Percentiles rank a stretch among this genome's conserved stretches.
These are phyloP conservation scores for Eulemur mongoz DNA, from an alignment of 2,797 vertebrate genomes.

Conservation along the genomic window DNA sequence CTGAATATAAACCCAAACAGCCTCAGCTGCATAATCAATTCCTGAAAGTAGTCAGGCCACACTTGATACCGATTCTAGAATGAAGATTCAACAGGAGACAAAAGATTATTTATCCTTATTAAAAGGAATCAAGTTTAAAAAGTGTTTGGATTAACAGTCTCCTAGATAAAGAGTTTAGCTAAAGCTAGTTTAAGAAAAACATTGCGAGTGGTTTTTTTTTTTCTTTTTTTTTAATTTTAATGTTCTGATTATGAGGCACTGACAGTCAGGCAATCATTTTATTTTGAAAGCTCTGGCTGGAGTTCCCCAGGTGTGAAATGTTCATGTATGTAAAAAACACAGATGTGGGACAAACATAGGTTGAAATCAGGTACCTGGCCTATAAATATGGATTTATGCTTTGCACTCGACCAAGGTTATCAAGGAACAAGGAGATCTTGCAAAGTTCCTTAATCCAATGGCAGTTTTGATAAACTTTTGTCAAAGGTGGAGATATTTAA, in stretches of 20 bases:
- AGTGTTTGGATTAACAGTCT: neutral
- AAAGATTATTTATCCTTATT: neutral
- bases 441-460: neutral
- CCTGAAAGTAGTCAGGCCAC: neutral
- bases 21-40: neutral
- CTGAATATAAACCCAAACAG: neutral
- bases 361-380: neutral
- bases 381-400: neutral
- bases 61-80: constrained; percentile 4
- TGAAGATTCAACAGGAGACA: constrained; percentile 16
- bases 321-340: neutral
- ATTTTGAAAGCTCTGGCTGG: neutral
- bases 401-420: neutral
- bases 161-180: neutral
- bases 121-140: constrained; percentile 17
- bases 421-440: neutral
- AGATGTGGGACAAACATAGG: neutral
- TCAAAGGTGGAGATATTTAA: neutral
- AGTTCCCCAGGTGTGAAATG: neutral
- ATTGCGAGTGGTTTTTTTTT: neutral
- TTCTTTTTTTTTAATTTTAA: neutral
- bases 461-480: neutral
- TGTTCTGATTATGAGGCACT: neutral
- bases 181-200: neutral
- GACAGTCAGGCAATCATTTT: neutral